Evolutionary conservation across 2,797 vertebrate species (phyloP), one percentile per base, ranked within the genome.

Genomic region (Chaenodraco wilsoni): DNA sequence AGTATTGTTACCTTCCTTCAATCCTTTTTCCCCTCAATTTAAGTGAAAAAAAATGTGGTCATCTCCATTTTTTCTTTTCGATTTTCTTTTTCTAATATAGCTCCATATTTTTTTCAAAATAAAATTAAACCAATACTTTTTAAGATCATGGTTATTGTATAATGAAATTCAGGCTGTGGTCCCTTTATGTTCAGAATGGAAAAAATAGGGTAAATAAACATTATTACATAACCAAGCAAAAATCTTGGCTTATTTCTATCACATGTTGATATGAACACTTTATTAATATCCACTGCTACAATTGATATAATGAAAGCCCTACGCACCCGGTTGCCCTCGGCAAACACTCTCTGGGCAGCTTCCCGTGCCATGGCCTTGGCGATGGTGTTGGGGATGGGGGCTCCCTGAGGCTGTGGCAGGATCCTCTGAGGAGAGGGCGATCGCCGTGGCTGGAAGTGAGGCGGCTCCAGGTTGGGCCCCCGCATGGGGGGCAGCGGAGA

Each of bases 341-440:
- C 96, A 57, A 94, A 94, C 80, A 96, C 96, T 68, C 97, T 94
- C 73, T 99, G 97, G 0, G 98, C 98, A 1, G 96, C 98, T 92
- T 99, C 97, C 61, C 97, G 95, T 21, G 98, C 98, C 96, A 99
- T 99, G 92, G 97, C 98, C 93, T 98, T 99, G 63, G 98, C 98
- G 1, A 97, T 94, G 0, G 96, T 97, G 84, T 95, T 96, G 59
- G 98, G 93, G 83, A 99, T 93, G 0, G 97, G 98, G 0, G 95
- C 82, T 85, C 98, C 98, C 94, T 98, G 98, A 19, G 98, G 97
- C 91, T 99, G 98, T 1, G 98, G 98, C 72, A 99, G 96, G 81
- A 98, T 97, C 73, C 98, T 95, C 90, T 98, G 97, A 65, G 98
- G 97, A 0, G 97, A 99, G 1, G 97, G 97, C 0, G 96, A 98